These are phyloP conservation scores for Oreochromis spilurus DNA, from an alignment of 2,113 vertebrate genomes.

Conservation along the genomic window DNA sequence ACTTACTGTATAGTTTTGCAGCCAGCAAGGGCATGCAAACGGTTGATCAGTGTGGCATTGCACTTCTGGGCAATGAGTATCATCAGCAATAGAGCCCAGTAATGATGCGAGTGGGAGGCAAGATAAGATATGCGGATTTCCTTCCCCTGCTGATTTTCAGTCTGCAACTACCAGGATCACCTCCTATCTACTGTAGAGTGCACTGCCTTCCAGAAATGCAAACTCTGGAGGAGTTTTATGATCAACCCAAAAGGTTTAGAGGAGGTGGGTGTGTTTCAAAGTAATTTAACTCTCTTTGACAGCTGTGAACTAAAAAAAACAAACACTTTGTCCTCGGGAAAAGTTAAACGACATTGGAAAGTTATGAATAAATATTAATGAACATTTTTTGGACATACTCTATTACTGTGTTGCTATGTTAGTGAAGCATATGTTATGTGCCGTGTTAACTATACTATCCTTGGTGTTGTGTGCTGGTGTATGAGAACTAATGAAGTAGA, in stretches of 20 bases:
- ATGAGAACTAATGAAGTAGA: slow-evolving; percentile 43
- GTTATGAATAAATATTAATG: slow-evolving; percentile 34
- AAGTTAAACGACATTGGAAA: slow-evolving; percentile 25
- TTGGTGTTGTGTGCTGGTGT: background rate
- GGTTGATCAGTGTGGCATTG: slow-evolving; percentile 46
- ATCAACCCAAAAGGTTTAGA: slow-evolving; percentile 27
- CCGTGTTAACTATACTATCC: background rate
- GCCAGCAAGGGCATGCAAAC: slow-evolving; percentile 45
- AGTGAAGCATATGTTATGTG: background rate
- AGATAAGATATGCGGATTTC: slow-evolving; percentile 28
- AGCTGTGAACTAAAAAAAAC: background rate
- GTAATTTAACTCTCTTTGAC: slow-evolving; percentile 40
- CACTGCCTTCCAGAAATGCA: slow-evolving; percentile 40
- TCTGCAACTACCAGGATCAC: slow-evolving; percentile 19
- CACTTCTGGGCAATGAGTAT: slow-evolving; percentile 18
- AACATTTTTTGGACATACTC: background rate
- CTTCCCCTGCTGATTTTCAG: slow-evolving; percentile 15
- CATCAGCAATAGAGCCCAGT: slow-evolving; percentile 16
- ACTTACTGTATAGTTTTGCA: slow-evolving; percentile 68
- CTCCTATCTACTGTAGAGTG: slow-evolving; percentile 5
- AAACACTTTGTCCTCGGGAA: background rate
- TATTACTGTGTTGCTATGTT: background rate
- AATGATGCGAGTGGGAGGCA: slow-evolving; percentile 42
- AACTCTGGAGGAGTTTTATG: slow-evolving; percentile 21
- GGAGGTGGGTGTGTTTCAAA: slow-evolving; percentile 39